These are phyloP conservation scores for Pandemis corylana DNA, from an alignment of 2,888 invertebrate genomes.

Conservation along the genomic window DNA sequence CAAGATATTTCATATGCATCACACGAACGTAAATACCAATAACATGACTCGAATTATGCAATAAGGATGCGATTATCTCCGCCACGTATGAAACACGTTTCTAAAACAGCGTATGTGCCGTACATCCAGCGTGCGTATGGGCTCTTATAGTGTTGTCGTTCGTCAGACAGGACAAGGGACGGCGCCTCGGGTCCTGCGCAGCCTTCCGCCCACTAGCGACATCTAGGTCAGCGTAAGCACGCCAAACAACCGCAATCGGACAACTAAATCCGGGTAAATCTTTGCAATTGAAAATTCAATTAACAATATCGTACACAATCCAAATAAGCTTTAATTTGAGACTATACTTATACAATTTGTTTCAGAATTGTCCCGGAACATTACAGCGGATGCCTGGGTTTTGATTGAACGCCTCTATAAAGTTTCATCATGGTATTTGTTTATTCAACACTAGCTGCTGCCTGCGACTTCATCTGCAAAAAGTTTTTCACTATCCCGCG, in stretches of 20 bases:
- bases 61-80: conserved; percentile 40
- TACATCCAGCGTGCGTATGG: neutral
- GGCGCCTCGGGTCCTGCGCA: conserved; percentile 38
- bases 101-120: conserved; percentile 11
- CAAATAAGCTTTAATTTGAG: too few relatives aligned
- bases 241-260: neutral
- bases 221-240: conserved; percentile 34
- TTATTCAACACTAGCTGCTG: too few relatives aligned
- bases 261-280: neutral
- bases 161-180: conserved; percentile 32
- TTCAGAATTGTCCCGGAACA: too few relatives aligned
- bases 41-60: conserved; percentile 39
- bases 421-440: too few relatives aligned
- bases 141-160: neutral
- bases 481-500: too few relatives aligned
- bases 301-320: neutral
- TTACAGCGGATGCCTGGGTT: too few relatives aligned
- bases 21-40: conserved; percentile 32
- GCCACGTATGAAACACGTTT: conserved; percentile 20
- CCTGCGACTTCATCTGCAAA: too few relatives aligned
- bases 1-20: conserved; percentile 28
- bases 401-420: too few relatives aligned
- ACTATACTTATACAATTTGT: too few relatives aligned
- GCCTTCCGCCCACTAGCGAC: conserved; percentile 37
- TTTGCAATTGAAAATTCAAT: neutral